Base-by-base conservation (phyloP, 2,888 invertebrate species). In the Drosophila multiciliata region DNA sequence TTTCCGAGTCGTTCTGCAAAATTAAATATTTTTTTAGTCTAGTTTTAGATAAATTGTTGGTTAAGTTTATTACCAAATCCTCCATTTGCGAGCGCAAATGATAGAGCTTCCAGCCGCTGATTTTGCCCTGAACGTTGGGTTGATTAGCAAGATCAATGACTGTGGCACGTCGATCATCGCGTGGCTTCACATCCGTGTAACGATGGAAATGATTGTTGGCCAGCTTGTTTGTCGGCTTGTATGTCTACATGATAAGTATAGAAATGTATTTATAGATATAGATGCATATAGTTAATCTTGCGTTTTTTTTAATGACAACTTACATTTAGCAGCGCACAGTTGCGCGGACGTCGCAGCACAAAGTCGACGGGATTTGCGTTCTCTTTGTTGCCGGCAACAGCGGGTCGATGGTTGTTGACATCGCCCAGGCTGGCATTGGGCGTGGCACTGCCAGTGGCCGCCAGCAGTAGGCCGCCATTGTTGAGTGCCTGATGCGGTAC, bases 71-170 rank as follows among this genome's bases (percentile, higher is more conserved):
- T 94, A 98, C 98, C 95, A 98, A 94, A 92, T 98, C 97, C 90
- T 98, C 97, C 96, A 99, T 97, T 94, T 98, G 98, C 50, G 97
- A 96, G 45, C 97, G 97, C 83, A 99, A 95, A 92, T 98, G 98
- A 94, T 97, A 96, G 71, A 99, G 95, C 94, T 98, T 99, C 99
- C 99, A 99, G 1, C 99, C 99, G 83, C 97, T 97, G 23, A 98
- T 96, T 93, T 97, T 97, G 90, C 97, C 96, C 78, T 97, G 94
- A 60, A 98, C 97, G 91, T 97, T 96, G 78, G 96, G 96, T 93
- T 98, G 98, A 93, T 96, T 97, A 36, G 98, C 97, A 87, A 99
- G 94, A 93, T 98, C 98, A 90, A 96, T 96, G 49, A 99, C 96
- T 1, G 96, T 96, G 0, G 97, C 96, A 72, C 97, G 95, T 74